Evolutionary conservation across 2,888 invertebrate species (phyloP).

Genomic region (Agrypnus murinus): DNA sequence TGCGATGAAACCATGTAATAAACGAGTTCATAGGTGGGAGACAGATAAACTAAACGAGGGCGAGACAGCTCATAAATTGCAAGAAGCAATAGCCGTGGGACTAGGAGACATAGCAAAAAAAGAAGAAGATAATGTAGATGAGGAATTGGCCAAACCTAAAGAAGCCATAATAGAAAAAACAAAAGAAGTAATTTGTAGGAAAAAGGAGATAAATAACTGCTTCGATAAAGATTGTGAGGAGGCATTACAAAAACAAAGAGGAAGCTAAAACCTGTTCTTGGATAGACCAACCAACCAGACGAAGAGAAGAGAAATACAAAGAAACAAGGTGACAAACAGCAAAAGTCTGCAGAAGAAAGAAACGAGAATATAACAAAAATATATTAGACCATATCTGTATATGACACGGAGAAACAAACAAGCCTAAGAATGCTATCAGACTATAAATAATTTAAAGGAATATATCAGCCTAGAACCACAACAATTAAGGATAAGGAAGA

Average conservation of each 20-base stretch:
- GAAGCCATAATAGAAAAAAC: slow-evolving; percentile 7
- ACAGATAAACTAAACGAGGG: background rate
- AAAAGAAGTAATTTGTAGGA: slow-evolving; percentile 5
- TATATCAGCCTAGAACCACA: background rate
- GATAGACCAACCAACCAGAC: background rate
- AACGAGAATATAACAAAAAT: slow-evolving; percentile 1
- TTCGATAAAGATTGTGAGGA: slow-evolving; percentile 2
- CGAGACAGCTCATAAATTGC: too few relatives aligned
- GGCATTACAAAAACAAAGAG: slow-evolving; percentile 8
- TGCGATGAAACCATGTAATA: slow-evolving; percentile 8
- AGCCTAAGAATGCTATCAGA: slow-evolving; percentile 3
- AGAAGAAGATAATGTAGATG: background rate
- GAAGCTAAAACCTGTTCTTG: background rate
- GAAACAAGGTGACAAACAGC: background rate
- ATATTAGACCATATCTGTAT: background rate
- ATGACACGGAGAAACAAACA: background rate
- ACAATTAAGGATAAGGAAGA: too few relatives aligned
- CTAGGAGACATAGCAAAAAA: background rate
- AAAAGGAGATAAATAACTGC: background rate
- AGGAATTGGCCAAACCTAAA: background rate
- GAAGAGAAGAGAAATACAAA: slow-evolving; percentile 10
- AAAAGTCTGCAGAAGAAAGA: slow-evolving; percentile 6
- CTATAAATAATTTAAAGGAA: slow-evolving; percentile 1
- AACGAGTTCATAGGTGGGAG: background rate
- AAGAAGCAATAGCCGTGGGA: too few relatives aligned